A percentile compares a stretch with the other conserved stretches of the same genome.
Conservation (phyloP, 1,140 invertebrate species). For the Drosophila ambigua region DNA sequence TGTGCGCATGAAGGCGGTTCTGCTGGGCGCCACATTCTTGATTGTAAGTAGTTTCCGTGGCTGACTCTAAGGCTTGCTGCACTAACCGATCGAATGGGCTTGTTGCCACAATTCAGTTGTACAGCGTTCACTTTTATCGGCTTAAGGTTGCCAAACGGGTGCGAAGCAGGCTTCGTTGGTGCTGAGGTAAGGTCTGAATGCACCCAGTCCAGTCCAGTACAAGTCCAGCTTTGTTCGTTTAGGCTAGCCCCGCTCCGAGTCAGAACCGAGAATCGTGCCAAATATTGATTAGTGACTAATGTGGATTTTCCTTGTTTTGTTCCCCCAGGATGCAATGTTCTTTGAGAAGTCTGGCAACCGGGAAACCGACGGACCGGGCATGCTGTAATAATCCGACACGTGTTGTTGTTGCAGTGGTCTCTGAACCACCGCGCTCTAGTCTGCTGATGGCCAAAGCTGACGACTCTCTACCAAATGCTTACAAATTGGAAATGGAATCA, state of each 20-base stretch:
- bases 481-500: slow-evolving; percentile 31
- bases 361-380: slow-evolving; percentile 76
- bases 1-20: slow-evolving; percentile 91
- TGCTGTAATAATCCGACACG: slow-evolving; percentile 54
- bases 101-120: slow-evolving; percentile 28
- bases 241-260: slow-evolving; percentile 24
- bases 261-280: not conserved
- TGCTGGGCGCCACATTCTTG: slow-evolving; percentile 90
- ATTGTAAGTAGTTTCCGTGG: slow-evolving; percentile 86
- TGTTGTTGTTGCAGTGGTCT: slow-evolving; percentile 14
- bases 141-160: slow-evolving; percentile 47
- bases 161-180: slow-evolving; percentile 46
- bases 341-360: slow-evolving; percentile 86
- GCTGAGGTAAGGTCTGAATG: slow-evolving; percentile 37
- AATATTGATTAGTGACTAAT: not conserved
- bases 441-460: slow-evolving; percentile 56
- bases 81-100: slow-evolving; percentile 11
- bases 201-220: slow-evolving; percentile 10
- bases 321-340: slow-evolving; percentile 90
- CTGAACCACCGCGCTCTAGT: slow-evolving; percentile 72
- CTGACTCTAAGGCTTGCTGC: not conserved
- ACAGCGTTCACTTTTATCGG: slow-evolving; percentile 48
- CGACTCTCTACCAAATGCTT: slow-evolving; percentile 22
- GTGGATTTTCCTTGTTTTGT: not conserved
- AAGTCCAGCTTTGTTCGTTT: slow-evolving; percentile 27